These are phyloP conservation scores for Hemichromis elongatus DNA, from an alignment of 2,113 vertebrate genomes.

Conservation along the genomic window DNA sequence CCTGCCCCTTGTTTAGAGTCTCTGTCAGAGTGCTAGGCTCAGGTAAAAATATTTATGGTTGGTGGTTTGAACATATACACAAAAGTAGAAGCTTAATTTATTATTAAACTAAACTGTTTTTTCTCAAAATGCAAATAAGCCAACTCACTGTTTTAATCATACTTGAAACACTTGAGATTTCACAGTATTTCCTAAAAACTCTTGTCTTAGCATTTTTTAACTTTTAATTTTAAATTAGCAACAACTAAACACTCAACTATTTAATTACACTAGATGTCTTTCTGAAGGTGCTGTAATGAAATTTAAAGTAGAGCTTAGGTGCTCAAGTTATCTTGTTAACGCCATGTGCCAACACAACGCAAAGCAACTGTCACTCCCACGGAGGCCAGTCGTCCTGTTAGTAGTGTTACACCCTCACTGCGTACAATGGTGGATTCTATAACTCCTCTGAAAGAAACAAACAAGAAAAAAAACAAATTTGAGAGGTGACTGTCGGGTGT, in stretches of 20 bases:
- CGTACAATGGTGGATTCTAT: neutral
- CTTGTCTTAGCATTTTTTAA: neutral
- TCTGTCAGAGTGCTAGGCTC: too few species aligned
- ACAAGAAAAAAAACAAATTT: neutral
- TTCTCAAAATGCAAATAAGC: too few species aligned
- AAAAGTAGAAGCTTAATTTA: too few species aligned
- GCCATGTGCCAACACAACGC: neutral
- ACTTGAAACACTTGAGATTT: too few species aligned
- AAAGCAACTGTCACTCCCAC: neutral
- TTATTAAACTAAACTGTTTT: too few species aligned
- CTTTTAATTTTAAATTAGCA: neutral
- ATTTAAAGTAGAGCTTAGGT: neutral
- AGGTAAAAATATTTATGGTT: too few species aligned
- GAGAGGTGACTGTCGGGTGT: neutral
- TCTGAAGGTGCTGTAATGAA: neutral
- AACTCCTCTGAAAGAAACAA: neutral
- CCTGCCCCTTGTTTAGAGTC: too few species aligned
- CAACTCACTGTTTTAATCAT: too few species aligned
- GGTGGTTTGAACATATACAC: too few species aligned
- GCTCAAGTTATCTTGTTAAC: neutral
- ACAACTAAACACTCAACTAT: neutral
- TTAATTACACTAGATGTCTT: neutral
- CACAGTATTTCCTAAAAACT: too few species aligned
- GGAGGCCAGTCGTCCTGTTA: neutral
- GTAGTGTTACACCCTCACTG: neutral